Evolutionary conservation across 2,797 vertebrate genomes (phyloP), one percentile per base, ranked within the genome.

Genomic region (Aldrovandia affinis): DNA sequence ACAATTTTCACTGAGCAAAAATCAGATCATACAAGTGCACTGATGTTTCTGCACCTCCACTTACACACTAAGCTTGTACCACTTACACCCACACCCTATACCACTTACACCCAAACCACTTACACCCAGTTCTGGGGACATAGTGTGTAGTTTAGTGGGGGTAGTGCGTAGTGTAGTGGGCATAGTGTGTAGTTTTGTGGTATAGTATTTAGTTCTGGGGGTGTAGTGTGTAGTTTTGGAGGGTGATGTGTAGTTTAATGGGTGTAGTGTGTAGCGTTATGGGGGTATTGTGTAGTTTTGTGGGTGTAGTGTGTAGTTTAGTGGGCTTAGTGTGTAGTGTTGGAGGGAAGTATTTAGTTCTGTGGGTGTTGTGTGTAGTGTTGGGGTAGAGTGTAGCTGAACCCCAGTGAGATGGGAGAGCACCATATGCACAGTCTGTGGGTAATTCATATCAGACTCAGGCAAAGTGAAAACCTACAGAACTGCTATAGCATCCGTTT

Each of bases 381-480:
- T 54, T 8, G 52, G 94, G 91, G 87, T 91, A 83, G 88, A 91
- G 90, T 87, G 89, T 93, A n/a, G n/a, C n/a, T n/a, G n/a, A n/a
- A n/a, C n/a, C n/a, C n/a, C n/a, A n/a, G n/a, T n/a, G n/a, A n/a
- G n/a, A n/a, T n/a, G n/a, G n/a, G n/a, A n/a, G n/a, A n/a, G n/a
- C 93, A 93, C 92, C 89, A 89, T 94, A 92, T 94, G 91, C 92
- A 94, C 78, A 90, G 88, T 92, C 92, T 94, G 94, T 94, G n/a
- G 94, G 94, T 95, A 94, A 95, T 94, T 95, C 93, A 93, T 93
- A 92, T 92, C 92, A 95, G 93, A 93, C 91, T 88, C 90, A 94
- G 93, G 94, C 93, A 93, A 93, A 94, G 93, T 94, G 94, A 93
- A 95, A 95, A 95, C 93, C 93, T 94, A 95, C 95, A 95, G 94